Conservation (phyloP, 2,888 invertebrate genomes). For the Ormyrus labotus region DNA sequence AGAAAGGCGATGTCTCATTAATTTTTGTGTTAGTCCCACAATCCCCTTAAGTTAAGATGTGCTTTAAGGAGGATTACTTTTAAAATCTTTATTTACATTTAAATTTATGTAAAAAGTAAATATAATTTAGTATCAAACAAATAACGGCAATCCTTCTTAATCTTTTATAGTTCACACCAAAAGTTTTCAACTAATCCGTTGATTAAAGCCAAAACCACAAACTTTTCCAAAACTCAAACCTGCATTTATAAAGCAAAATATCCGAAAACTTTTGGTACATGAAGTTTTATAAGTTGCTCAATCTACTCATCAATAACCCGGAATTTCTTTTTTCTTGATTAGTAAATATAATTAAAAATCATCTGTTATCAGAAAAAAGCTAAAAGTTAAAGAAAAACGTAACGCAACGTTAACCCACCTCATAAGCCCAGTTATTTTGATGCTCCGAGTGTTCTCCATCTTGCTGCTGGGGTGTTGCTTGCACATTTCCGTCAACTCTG, state of each 20-base stretch:
- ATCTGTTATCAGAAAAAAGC: not conserved
- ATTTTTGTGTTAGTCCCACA: slow-evolving; percentile 40
- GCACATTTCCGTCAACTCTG: slow-evolving; percentile 66
- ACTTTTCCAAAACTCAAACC: no score
- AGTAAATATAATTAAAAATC: slow-evolving; percentile 29
- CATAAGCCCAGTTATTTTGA: slow-evolving; percentile 73
- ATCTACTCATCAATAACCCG: slow-evolving; percentile 35
- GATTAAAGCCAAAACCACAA: no score
- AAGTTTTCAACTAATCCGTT: slow-evolving; percentile 13
- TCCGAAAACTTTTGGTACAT: slow-evolving; percentile 22
- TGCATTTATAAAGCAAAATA: not conserved
- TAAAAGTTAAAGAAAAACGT: slow-evolving; percentile 21
- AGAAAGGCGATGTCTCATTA: slow-evolving; percentile 55
- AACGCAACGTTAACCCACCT: slow-evolving; percentile 66
- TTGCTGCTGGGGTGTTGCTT: slow-evolving; percentile 64
- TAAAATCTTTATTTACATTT: no score
- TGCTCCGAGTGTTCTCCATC: slow-evolving; percentile 67
- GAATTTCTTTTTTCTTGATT: slow-evolving; percentile 29
- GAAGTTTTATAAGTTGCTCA: not conserved
- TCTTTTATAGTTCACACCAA: slow-evolving; percentile 12
- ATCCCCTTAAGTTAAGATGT: not conserved
- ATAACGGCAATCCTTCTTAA: slow-evolving; percentile 18
- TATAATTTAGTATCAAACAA: not conserved
- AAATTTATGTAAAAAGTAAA: no score
- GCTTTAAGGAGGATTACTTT: no score